Base-by-base conservation (phyloP, 2,113 vertebrate genomes). In the Paralichthys olivaceus region DNA sequence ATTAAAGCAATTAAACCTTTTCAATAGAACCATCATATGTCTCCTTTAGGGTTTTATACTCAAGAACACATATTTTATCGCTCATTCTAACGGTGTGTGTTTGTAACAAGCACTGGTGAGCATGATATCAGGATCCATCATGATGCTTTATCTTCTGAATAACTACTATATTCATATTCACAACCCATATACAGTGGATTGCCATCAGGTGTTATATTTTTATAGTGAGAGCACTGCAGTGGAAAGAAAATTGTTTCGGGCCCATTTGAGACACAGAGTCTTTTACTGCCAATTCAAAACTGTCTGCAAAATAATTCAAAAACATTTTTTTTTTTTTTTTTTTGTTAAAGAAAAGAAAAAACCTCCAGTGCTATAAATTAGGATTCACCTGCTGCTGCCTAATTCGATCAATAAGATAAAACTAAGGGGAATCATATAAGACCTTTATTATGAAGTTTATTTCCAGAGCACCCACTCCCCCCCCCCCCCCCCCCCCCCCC, bases 161-260 rank as follows among this genome's bases (percentile, higher is more conserved):
- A 72, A 34, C 59, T 8, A 9, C 60, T 49, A 15, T 74, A 53
- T 79, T 80, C 64, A 84, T 59, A 79, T 69, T 84, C 53, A 85
- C 59, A 75, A 66, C 67, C 60, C 20, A 11, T 72, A 70, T 6
- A 55, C 4, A 43, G 71, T 23, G 69, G 0, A 71, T 51, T 81
- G n/a, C 58, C 64, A 64, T 62, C 72, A 78, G 56, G 19, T 63
- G 34, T 76, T 66, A 62, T 55, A 64, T 25, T 68, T 79, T 60
- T 32, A 56, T 64, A 22, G 60, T 19, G 23, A 5, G 32, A 55
- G 54, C 61, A 1, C 20, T 69, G 58, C 25, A 9, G 40, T 55
- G 81, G 65, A 72, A 70, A 71, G 65, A 43, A 65, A 86, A 75
- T 28, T 14, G 53, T 82, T 65, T 53, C 14, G 0, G 58, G 62